A percentile compares a stretch with the other conserved stretches of the same genome.
Conservation (phyloP, 2,797 vertebrate genomes). For the Sebastes diaconus region DNA sequence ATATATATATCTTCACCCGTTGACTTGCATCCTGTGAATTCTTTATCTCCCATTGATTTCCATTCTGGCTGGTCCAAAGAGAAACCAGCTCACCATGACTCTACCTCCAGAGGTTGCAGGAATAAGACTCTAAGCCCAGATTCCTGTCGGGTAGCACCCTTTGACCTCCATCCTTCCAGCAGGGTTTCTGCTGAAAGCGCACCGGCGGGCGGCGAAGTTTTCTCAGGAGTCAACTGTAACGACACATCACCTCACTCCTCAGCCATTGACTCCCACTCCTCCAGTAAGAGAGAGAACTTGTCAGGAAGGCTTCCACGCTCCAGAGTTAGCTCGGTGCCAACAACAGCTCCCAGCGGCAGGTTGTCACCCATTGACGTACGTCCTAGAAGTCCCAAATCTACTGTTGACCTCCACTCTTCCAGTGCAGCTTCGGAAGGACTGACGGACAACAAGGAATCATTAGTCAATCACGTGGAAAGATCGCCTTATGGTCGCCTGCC, state of each 20-base stretch:
- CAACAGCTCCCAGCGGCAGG: background rate
- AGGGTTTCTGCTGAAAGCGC: background rate
- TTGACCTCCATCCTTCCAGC: background rate
- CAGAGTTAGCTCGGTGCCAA: background rate
- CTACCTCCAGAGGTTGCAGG: constrained; percentile 11
- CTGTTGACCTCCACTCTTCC: background rate
- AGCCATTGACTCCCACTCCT: background rate
- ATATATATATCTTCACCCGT: background rate
- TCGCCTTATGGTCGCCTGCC: background rate
- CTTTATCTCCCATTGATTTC: background rate
- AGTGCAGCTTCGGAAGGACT: background rate
- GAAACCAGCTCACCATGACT: background rate
- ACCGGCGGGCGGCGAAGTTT: background rate
- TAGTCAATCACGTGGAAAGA: background rate
- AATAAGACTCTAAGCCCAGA: background rate
- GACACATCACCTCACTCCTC: background rate
- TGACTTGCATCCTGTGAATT: background rate
- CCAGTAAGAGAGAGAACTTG: background rate
- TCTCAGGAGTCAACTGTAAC: constrained; percentile 17
- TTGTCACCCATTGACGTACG: background rate
- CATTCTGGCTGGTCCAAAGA: background rate
- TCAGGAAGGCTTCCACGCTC: no score
- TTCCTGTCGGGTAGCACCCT: background rate
- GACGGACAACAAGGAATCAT: rapidly evolving
- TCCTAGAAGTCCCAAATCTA: background rate